phyloP scores from a whole-genome alignment of 2,113 vertebrate species.

The Phalacrocorax aristotelis region DNA sequence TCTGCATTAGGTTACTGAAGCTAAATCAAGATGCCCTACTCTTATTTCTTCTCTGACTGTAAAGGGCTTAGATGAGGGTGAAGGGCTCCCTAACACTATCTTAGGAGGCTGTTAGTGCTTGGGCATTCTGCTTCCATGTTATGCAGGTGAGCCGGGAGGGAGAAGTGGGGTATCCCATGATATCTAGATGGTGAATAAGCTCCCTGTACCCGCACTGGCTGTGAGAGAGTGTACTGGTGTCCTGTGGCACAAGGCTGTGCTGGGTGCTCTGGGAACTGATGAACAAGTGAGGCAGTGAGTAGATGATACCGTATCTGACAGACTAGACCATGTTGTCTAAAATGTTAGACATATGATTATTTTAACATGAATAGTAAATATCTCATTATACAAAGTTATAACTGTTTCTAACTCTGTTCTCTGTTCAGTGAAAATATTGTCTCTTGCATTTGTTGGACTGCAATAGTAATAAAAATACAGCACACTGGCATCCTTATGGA shows the following conservation, averaged over 20 bases:
- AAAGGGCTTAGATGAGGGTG: not conserved
- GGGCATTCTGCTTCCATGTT: not conserved
- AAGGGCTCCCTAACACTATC: not conserved
- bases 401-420: not conserved
- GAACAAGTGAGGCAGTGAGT: not conserved
- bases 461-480: not conserved
- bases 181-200: not conserved
- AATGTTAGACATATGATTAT: not conserved
- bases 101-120: not conserved
- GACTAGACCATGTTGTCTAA: not conserved
- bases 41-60: not conserved
- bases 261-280: not conserved
- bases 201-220: not conserved
- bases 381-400: not conserved
- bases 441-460: not conserved
- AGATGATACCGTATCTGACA: not conserved
- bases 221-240: not conserved
- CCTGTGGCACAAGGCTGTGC: not conserved
- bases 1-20: not conserved
- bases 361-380: not conserved
- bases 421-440: not conserved
- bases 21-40: not conserved
- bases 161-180: fast-evolving
- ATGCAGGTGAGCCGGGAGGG: not conserved
- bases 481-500: not conserved